Percentiles rank a stretch among this genome's conserved stretches.
These are phyloP conservation scores for Halictus ligatus DNA, from an alignment of 2,888 invertebrate genomes.

Conservation along the genomic window DNA sequence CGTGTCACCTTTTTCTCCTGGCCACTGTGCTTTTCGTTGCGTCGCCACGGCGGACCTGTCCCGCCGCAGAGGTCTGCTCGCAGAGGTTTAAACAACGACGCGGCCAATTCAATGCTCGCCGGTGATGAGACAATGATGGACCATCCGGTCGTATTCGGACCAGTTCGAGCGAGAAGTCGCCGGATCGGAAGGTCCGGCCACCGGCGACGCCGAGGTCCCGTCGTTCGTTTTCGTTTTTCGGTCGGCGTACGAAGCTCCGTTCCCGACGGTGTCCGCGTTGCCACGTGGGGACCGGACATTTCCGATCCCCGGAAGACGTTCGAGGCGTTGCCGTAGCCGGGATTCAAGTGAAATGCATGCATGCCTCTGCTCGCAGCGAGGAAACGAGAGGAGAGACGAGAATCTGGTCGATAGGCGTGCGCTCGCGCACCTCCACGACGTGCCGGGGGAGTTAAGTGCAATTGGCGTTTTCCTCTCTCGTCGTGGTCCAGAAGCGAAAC, in stretches of 20 bases:
- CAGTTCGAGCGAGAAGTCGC: neutral
- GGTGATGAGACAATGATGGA: neutral
- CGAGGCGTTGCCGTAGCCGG: constrained; percentile 60
- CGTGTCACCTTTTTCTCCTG: neutral
- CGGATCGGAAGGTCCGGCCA: neutral
- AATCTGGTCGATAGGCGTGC: constrained; percentile 79
- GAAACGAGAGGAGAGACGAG: constrained; percentile 64
- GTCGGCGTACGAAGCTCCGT: neutral
- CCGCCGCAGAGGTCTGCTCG: neutral
- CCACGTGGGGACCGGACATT: constrained; percentile 42
- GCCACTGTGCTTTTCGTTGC: too few relatives aligned
- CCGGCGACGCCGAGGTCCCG: neutral
- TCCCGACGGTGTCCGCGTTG: constrained; percentile 29
- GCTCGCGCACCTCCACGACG: constrained; percentile 65
- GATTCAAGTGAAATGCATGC: constrained; percentile 51
- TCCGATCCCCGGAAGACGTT: constrained; percentile 50
- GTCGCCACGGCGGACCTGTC: neutral
- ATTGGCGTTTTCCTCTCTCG: constrained; percentile 41
- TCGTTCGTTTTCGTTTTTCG: neutral
- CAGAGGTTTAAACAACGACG: neutral
- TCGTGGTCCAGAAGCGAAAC: constrained; percentile 32
- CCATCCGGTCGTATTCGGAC: neutral
- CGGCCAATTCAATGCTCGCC: neutral
- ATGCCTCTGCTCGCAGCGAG: constrained; percentile 23
- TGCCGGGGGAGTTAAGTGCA: constrained; percentile 45